Evolutionary conservation across 2,888 invertebrate species (phyloP).

Genomic region (Entomobrya proxima): DNA sequence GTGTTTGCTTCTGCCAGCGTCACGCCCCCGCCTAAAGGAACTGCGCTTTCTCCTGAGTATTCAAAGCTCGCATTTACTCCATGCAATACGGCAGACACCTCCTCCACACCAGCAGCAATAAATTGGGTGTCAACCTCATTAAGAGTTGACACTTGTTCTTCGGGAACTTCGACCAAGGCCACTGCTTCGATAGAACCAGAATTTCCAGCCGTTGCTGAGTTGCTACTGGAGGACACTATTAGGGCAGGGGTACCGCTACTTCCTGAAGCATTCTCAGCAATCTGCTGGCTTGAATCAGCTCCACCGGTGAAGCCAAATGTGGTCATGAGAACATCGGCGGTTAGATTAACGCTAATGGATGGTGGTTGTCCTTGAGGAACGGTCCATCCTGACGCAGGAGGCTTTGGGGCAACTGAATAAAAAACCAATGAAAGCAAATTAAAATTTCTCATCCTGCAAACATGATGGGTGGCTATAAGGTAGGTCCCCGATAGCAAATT

Average conservation of each 20-base stretch:
- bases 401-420: background rate
- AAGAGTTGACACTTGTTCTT: background rate
- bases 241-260: background rate
- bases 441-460: too few relatives aligned
- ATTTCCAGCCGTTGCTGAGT: background rate
- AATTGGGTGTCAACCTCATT: background rate
- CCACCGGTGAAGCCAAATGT: constrained; percentile 1
- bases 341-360: background rate
- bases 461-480: too few relatives aligned
- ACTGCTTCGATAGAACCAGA: background rate
- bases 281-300: background rate
- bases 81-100: background rate
- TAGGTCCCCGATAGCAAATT: too few relatives aligned
- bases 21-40: background rate
- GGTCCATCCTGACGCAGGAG: background rate
- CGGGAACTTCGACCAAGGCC: background rate
- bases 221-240: background rate
- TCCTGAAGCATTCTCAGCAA: background rate
- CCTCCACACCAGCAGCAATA: background rate
- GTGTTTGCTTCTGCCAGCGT: background rate
- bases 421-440: too few relatives aligned
- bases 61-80: background rate
- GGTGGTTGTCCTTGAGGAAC: background rate
- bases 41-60: background rate
- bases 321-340: background rate